Percentiles rank a stretch among this genome's conserved stretches.
Conservation (phyloP, 2,113 vertebrate species). For the Natator depressus region DNA sequence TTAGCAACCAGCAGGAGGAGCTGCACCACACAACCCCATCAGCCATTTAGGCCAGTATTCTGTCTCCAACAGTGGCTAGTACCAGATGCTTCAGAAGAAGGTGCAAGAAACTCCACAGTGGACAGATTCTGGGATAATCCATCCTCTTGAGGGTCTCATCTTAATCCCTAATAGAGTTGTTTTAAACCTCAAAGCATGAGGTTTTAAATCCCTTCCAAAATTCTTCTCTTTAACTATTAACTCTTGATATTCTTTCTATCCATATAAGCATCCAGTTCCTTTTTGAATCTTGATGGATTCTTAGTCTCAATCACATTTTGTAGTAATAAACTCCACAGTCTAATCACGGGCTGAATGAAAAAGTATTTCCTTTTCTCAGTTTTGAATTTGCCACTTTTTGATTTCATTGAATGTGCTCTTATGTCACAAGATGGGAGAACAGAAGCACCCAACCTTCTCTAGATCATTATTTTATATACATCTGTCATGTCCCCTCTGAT, state of each 20-base stretch:
- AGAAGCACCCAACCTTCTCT: not conserved
- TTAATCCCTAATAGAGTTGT: not conserved
- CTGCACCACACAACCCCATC: not conserved
- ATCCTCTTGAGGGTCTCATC: accelerated
- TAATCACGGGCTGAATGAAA: not conserved
- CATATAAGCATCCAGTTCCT: accelerated
- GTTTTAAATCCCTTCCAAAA: not conserved
- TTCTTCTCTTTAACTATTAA: not conserved
- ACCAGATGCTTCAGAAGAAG: not conserved
- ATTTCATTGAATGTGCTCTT: not conserved
- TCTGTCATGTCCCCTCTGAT: not conserved
- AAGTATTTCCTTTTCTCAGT: not conserved
- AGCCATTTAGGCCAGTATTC: not conserved
- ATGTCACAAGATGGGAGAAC: not conserved
- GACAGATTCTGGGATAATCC: not conserved
- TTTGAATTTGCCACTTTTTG: accelerated
- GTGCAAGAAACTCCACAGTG: not conserved
- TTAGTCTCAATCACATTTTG: not conserved
- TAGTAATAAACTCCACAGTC: not conserved
- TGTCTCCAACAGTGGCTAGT: not conserved
- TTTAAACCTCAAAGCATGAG: not conserved
- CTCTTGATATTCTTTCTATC: not conserved
- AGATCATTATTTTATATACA: not conserved
- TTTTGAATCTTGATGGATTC: not conserved
- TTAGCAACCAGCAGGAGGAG: too few species aligned